Base-by-base conservation (phyloP, 2,113 vertebrate genomes). In the Thomomys bottae region DNA sequence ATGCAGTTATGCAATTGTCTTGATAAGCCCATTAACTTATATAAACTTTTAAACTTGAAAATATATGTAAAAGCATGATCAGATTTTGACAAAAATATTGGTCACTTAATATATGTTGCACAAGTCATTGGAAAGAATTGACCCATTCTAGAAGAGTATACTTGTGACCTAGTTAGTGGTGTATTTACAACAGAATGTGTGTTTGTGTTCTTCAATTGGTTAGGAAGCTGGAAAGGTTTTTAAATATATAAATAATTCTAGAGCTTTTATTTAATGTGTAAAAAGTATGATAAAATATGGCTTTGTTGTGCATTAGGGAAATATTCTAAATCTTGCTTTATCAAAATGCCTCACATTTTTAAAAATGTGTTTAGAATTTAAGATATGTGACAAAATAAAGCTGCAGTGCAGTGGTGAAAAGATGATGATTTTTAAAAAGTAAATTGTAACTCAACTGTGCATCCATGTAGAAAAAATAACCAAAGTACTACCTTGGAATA, bases 401-500 rank as follows among this genome's bases (percentile, higher is more conserved):
- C n/a, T 87, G n/a, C 5, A 66, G 57, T 75, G 34, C 6, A 72
- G 24, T 57, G 24, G 24, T 81, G 21, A 66, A 85, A 89, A 59
- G 15, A n/a, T 34, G 15, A n/a, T 34, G 7, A 5, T 36, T 67
- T 85, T 73, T 36, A 38, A 71, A 68, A 18, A 30, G 3, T 45
- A 88, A 91, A 70, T 88, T 42, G 36, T 89, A 87, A 61, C 66
- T 61, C 14, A 87, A 84, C 36, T 87, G 45, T 38, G 81, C 59
- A 80, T 54, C 28, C 17, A 70, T 23, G 40, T 0, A 79, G 49
- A 64, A 59, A 87, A 92, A 87, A 34, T 0, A 82, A 8, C 38
- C 67, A 26, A 89, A 45, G 7, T 10, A 10, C 18, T 61, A 71
- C 26, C 59, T 75, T 23, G 73, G 10, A 76, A 24, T 24, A 87